Base-by-base conservation (phyloP, 2,113 vertebrate species). In the Pimephales promelas region DNA sequence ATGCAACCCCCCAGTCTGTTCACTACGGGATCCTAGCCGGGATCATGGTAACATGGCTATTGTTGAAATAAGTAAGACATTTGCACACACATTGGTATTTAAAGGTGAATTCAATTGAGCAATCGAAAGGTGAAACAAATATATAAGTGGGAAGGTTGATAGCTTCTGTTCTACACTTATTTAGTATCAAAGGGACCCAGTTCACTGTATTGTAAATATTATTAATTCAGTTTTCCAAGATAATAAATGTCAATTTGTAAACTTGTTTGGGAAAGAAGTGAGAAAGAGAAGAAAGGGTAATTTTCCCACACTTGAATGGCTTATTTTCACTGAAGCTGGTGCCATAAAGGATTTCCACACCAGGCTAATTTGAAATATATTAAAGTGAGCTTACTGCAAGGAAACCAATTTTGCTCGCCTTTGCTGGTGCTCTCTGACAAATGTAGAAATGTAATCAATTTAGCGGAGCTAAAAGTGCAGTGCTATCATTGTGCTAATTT, bases 341-440 rank as follows among this genome's bases (percentile, higher is more conserved):
- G 54, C 54, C 40, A 40, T 81, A 78, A 82, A 78, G 64, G 57
- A 75, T 86, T 89, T 87, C 85, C 71, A 79, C 74, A 79, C 62
- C 56, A 74, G 64, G 70, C 82, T 84, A 77, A 87, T 88, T 84
- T 86, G 79, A 87, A 83, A 86, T 79, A 83, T 88, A 84, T 88
- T 86, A 88, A 85, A 86, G 85, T 49, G 76, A 86, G 83, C 86
- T 86, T 75, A 83, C 66, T 36, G 76, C 36, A 56, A 81, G 80
- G 59, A 81, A 83, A 84, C 56, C 85, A 83, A 81, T 78, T 86
- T 77, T 20, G 26, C 36, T 73, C 62, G 22, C 59, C 26, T 45
- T 43, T 34, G 16, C 36, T 28, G 14, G 47, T 13, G 6, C n/a
- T 66, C 36, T 59, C 43, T 52, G 68, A 52, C 74, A 64, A 59